These are phyloP conservation scores for Agriopis aurantiaria DNA, from an alignment of 2,888 invertebrate species.

Conservation along the genomic window DNA sequence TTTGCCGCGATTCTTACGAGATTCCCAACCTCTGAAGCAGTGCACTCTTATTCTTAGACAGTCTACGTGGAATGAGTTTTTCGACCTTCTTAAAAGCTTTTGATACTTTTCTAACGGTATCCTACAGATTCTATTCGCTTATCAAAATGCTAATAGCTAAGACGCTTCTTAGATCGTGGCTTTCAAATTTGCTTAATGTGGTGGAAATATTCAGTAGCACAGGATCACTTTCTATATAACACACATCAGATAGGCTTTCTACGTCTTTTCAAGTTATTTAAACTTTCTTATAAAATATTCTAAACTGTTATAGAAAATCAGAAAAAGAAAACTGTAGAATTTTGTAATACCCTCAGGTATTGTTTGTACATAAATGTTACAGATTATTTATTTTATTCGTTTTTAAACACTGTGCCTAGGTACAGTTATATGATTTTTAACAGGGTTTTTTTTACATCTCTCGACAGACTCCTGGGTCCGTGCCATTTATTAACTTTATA, in stretches of 20 bases:
- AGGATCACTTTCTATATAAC: not conserved
- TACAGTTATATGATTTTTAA: too few relatives aligned
- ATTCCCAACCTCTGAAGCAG: slow-evolving; percentile 14
- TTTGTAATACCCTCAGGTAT: too few relatives aligned
- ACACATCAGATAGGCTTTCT: too few relatives aligned
- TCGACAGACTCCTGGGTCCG: too few relatives aligned
- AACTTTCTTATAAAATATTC: too few relatives aligned
- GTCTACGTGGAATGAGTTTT: slow-evolving; percentile 20
- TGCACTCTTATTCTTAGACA: slow-evolving; percentile 21
- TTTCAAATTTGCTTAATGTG: slow-evolving; percentile 7
- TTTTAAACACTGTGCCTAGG: too few relatives aligned
- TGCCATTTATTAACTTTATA: too few relatives aligned
- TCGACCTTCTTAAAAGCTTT: slow-evolving; percentile 29
- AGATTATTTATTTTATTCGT: too few relatives aligned
- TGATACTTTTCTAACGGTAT: slow-evolving; percentile 11
- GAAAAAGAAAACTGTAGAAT: too few relatives aligned
- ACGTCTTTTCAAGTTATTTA: not conserved
- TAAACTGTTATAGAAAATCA: too few relatives aligned
- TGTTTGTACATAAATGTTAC: too few relatives aligned
- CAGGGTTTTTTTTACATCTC: too few relatives aligned
- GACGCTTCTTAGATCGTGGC: not conserved
- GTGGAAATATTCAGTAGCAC: not conserved
- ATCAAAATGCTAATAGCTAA: slow-evolving; percentile 14
- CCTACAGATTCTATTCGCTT: slow-evolving; percentile 36
- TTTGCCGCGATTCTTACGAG: slow-evolving; percentile 17